Conservation (phyloP, 2,797 vertebrate species). For the Scleropages formosus region DNA sequence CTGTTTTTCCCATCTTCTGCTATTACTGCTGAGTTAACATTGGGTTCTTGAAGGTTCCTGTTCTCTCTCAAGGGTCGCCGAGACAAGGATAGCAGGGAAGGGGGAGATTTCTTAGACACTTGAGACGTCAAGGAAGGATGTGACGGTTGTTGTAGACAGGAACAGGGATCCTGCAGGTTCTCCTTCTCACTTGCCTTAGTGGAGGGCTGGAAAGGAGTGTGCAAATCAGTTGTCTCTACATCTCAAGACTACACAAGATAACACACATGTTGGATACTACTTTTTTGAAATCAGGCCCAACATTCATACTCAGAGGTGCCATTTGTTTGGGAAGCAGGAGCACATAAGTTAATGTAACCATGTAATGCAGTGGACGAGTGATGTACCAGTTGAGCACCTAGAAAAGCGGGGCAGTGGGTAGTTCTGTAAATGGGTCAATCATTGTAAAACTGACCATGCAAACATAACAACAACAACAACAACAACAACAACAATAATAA, state of each 20-base stretch:
- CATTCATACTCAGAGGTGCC: no score
- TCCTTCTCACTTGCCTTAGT: constrained; percentile 12
- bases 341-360: no score
- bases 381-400: no score
- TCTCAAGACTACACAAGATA: neutral
- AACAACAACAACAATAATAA: no score
- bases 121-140: constrained; percentile 3
- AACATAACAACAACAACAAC: no score
- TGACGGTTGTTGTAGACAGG: neutral
- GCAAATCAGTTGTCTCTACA: neutral
- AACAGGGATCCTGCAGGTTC: neutral
- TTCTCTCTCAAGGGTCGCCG: constrained; percentile 18
- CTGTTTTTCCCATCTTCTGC: neutral
- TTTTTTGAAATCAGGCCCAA: no score
- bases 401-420: no score
- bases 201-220: neutral
- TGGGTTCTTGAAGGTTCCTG: neutral
- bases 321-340: no score
- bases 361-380: no score
- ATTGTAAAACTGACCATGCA: no score
- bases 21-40: neutral
- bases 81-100: neutral
- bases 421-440: no score
- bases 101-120: neutral
- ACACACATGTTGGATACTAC: neutral